A percentile compares a stretch with the other conserved stretches of the same genome.
phyloP scores from a whole-genome alignment of 2,113 vertebrate species.

The Callipepla californica region DNA sequence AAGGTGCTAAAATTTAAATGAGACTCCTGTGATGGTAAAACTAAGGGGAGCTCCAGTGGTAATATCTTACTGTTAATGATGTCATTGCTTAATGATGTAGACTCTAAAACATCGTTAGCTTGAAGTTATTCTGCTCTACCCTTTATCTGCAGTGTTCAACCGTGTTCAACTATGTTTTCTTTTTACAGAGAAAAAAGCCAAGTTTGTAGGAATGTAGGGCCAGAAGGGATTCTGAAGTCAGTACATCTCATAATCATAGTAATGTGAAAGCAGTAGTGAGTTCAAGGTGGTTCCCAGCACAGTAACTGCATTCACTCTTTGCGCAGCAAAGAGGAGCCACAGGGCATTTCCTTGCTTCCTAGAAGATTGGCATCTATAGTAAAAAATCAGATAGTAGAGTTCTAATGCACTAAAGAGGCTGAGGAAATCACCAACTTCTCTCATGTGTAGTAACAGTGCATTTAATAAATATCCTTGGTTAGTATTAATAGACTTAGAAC shows the following conservation, averaged over 20 bases:
- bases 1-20: slow-evolving; percentile 41
- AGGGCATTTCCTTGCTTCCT: neutral
- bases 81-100: neutral
- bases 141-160: neutral
- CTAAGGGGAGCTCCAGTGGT: neutral
- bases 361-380: neutral
- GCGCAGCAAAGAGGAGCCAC: neutral
- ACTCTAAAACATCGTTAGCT: neutral
- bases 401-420: neutral
- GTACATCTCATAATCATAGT: neutral
- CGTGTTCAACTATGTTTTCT: neutral
- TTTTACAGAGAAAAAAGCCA: neutral
- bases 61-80: neutral
- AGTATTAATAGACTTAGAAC: neutral
- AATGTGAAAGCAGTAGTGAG: neutral
- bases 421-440: neutral
- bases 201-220: neutral
- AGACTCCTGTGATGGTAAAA: slow-evolving; percentile 27
- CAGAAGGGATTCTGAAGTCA: neutral
- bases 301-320: neutral
- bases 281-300: neutral
- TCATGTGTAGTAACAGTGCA: neutral
- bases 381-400: neutral
- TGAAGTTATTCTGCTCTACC: neutral
- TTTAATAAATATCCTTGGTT: neutral